Evolutionary conservation across 2,888 invertebrate species (phyloP).

Genomic region (Rhopalosiphum nymphaeae): DNA sequence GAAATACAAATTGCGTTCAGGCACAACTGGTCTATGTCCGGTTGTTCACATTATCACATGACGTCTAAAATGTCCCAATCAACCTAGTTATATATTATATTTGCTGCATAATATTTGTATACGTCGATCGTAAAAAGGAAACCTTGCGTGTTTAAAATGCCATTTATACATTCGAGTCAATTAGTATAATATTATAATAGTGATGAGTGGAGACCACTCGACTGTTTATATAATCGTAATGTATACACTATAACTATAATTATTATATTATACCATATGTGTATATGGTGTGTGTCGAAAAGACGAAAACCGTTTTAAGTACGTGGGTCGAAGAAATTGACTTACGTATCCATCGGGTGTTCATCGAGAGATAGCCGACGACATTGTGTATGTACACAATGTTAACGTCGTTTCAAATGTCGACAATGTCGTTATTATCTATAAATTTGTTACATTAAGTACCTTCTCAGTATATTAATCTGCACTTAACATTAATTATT

Average conservation of each 20-base stretch:
- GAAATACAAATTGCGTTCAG: background rate
- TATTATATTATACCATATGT: background rate
- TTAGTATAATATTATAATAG: slow-evolving; percentile 18
- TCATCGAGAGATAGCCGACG: background rate
- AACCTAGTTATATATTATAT: background rate
- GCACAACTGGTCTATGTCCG: background rate
- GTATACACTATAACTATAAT: background rate
- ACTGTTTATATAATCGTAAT: slow-evolving; percentile 18
- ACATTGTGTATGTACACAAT: background rate
- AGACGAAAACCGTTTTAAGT: background rate
- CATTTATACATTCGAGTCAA: background rate
- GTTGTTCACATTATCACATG: background rate
- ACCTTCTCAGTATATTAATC: background rate
- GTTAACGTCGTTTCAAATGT: background rate
- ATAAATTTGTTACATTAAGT: background rate
- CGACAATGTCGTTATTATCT: background rate
- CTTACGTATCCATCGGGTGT: background rate
- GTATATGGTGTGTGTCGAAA: background rate
- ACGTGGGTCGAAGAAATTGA: background rate
- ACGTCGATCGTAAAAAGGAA: background rate
- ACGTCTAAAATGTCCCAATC: background rate
- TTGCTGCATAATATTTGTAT: background rate
- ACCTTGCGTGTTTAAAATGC: slow-evolving; percentile 13
- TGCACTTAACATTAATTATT: background rate
- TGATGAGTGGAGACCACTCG: slow-evolving; percentile 13